phyloP scores from a whole-genome alignment of 2,113 vertebrate genomes.

The Dermatemys mawii region DNA sequence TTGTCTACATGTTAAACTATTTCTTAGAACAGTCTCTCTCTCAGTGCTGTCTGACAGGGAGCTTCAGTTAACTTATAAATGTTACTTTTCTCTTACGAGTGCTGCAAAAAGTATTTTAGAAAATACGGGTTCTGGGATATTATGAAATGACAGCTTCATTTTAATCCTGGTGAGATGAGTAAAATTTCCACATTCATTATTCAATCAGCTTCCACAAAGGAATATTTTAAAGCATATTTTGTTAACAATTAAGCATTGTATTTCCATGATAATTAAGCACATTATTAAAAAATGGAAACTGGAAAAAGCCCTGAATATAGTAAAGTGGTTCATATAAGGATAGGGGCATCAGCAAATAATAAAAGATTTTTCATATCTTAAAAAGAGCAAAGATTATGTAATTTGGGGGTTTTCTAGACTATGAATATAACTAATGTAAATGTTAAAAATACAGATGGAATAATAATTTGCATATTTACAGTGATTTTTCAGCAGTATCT shows the following conservation, averaged over 20 bases:
- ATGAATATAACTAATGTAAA: neutral
- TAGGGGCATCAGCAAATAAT: neutral
- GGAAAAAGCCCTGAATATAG: neutral
- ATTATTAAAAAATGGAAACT: neutral
- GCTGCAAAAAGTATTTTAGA: neutral
- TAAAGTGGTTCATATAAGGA: neutral
- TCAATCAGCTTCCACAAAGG: neutral
- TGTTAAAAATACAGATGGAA: neutral
- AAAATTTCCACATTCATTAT: neutral
- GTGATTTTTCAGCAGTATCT: fast-evolving
- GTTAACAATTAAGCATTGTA: neutral
- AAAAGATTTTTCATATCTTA: neutral
- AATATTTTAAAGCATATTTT: neutral
- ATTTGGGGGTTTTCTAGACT: neutral
- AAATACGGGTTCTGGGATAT: neutral
- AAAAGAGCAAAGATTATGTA: neutral
- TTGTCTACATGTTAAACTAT: neutral
- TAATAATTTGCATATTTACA: neutral
- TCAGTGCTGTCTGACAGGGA: neutral
- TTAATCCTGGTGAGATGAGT: neutral
- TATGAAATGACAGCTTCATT: neutral
- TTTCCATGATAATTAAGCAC: neutral
- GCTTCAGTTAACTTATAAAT: neutral
- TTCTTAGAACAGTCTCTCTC: neutral
- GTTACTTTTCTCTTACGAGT: neutral